These are phyloP conservation scores for Sterrhoptilus dennistouni DNA, from an alignment of 2,113 vertebrate species.

Conservation along the genomic window DNA sequence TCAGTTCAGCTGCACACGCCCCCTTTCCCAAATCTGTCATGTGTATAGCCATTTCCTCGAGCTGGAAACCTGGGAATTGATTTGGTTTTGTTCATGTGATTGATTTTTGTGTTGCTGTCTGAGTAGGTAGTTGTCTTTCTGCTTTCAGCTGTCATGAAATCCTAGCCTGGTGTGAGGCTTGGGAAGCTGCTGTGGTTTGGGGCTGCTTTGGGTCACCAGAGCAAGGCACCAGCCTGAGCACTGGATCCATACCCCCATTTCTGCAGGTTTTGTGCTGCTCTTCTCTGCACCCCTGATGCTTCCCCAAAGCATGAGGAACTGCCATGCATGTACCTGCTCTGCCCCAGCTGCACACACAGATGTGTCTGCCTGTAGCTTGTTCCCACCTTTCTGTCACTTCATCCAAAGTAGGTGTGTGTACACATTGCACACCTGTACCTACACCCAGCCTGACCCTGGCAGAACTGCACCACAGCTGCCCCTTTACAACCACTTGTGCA, in stretches of 20 bases:
- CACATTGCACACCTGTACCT: background rate
- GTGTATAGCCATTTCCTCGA: background rate
- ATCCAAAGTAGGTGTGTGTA: too few relatives aligned
- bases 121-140: fast-evolving
- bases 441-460: background rate
- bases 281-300: background rate
- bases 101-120: background rate
- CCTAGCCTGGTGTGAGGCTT: background rate
- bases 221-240: background rate
- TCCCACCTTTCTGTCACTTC: background rate
- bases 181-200: background rate
- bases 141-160: background rate
- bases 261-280: background rate
- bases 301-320: fast-evolving
- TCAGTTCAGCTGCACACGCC: fast-evolving
- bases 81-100: background rate
- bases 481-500: fast-evolving
- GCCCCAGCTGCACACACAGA: fast-evolving
- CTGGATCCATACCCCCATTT: fast-evolving
- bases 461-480: background rate
- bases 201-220: background rate
- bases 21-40: background rate
- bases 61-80: background rate
- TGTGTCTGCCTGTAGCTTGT: background rate
- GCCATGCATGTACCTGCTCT: background rate